Evolutionary conservation across 1,140 invertebrate genomes (phyloP), one percentile per base, ranked within the genome.

Genomic region (Platyura marginata): DNA sequence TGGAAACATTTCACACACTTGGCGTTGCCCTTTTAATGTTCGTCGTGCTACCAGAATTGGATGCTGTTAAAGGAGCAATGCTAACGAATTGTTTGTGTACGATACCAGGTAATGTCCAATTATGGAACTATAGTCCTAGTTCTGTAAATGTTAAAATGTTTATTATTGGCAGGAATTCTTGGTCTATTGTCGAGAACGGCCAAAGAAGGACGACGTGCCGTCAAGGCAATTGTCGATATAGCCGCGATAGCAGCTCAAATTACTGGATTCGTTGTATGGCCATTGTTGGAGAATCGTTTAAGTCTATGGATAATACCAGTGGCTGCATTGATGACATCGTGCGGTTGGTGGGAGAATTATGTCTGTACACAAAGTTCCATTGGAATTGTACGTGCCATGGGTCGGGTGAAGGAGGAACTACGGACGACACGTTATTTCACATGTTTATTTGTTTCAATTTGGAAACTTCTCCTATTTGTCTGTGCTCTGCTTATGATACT

Each of bases 281-380:
- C 88, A 15, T 59, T 90, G 18, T 61, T 82, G 15, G 77, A 82
- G 51, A 72, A 72, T 37, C 73, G 71, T 21, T 72, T 72, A 1
- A 69, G 73, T 42, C 55, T 84, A 19, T 93, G 85, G 84, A 67
- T 89, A 6, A 81, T 93, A 42, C 89, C 91, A 1, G 61, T 88
- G 0, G 68, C 86, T 1, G 69, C 89, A 6, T 62, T 94, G 29
- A 72, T 91, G 34, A 80, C 91, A 33, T 95, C 90, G 3, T 74
- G 88, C 21, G 82, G 86, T 20, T 96, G 89, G 85, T 96, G 92
- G 92, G 92, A 96, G 64, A 97, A 96, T 65, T 97, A 88, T 55
- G 85, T 91, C 0, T 38, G 84, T 21, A 72, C 74, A 47, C 72
- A 82, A 42, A 89, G 84, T 47, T 77, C 81, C 1, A 72, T 89